Base-by-base conservation (phyloP, 2,888 invertebrate genomes). In the Caenorhabditis panamensis region DNA sequence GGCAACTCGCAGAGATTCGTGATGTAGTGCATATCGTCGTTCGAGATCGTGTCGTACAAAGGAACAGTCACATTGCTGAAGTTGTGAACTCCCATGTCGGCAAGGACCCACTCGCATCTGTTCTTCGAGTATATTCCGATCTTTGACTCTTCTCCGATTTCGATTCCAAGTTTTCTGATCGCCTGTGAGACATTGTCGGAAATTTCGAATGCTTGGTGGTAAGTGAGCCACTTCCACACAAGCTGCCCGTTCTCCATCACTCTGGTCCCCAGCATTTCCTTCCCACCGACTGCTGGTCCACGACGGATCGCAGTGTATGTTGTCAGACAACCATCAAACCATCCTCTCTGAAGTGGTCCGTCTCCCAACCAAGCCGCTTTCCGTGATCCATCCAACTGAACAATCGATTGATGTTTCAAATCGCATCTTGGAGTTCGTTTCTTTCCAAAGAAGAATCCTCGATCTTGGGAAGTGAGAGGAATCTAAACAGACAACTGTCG, bases 71-170 rank as follows among this genome's bases (percentile, higher is more conserved):
- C 81, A 24, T 81, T 81, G 22, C 68, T 72, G 67, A 81, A 81
- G 61, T 76, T 77, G 51, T 81, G 77, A 1, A 63, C 9, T 0
- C 63, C 77, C 77, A 81, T 81, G 22, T 81, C 81, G 0, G 71
- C 36, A 41, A 80, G 26, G 6, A 80, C 20, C 80, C 80, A 80
- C 58, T 80, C 80, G 0, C 69, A 20, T 5, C 80, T 53, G 49
- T 80, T 80, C 26, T 80, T 75, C 53, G 80, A 75, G 56, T 76
- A 80, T 9, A 80, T 71, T 36, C 80, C 80, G 24, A 80, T 76
- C 5, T 68, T 69, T 1, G 61, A 36, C 16, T 76, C 66, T 2
- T 76, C 80, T 20, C 80, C 80, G 13, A 41, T 54, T 6, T 61
- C 54, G 5, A 80, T 59, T 26, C 71, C 80, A 24, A 80, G 18